Base-by-base conservation (phyloP, 2,113 vertebrate species). In the Gambusia affinis region DNA sequence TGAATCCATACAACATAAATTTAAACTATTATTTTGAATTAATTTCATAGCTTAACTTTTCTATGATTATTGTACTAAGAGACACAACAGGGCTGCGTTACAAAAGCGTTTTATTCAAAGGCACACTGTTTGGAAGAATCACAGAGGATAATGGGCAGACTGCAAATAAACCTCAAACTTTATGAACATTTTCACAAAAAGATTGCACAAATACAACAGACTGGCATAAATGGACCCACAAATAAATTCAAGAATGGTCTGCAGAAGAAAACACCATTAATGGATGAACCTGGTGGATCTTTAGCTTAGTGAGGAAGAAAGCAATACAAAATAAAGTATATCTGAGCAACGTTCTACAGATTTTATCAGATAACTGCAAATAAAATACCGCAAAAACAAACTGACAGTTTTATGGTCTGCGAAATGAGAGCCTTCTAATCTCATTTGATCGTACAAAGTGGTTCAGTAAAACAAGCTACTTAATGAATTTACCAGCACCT, bases 21-120 rank as follows among this genome's bases (percentile, higher is more conserved):
- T 11, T n/a, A 5, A 24, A 24, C 24, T 57, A n/a, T n/a, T n/a
- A 24, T 11, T n/a, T 57, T 24, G 8, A 57, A 57, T 17, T n/a
- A 8, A 7, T n/a, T 22, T 8, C 24, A n/a, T n/a, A n/a, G 2
- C 1, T 57, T 3, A 24, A 17, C 44, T 19, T 57, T 57, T 6
- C 19, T 2, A n/a, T 57, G 7, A 47, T 8, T 57, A n/a, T n/a
- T 57, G 11, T n/a, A 57, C 22, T n/a, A 22, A 57, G 22, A 24
- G 3, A 11, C 24, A 42, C 29, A 30, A 12, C 62, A 30, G 0
- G 1, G 5, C 29, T 54, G 67, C 1, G 0, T 73, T 76, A 79
- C 42, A 87, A 86, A 88, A 70, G 76, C 51, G 3, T 76, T 89
- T 91, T 87, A 91, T 87, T 91, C 30, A 31, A 92, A 92, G 90